These are phyloP conservation scores for Liodrosophila aerea DNA, from an alignment of 2,888 invertebrate species.

Conservation along the genomic window DNA sequence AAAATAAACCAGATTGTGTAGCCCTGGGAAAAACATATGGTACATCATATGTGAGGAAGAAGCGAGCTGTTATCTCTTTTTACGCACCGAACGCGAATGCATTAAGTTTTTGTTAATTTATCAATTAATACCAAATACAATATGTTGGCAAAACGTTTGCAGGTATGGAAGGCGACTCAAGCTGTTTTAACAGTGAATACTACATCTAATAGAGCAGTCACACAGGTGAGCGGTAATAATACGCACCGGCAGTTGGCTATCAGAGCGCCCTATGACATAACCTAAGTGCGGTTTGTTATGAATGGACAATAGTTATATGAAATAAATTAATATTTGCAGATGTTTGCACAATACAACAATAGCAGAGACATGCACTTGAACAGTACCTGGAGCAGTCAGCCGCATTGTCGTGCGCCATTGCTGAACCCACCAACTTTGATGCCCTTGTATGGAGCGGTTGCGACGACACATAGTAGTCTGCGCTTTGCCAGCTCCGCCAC, in stretches of 20 bases:
- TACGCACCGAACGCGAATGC: conserved; percentile 29
- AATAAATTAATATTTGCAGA: conserved; percentile 24
- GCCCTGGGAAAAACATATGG: conserved; percentile 43
- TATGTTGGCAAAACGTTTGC: conserved; percentile 70
- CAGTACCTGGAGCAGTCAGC: conserved; percentile 31
- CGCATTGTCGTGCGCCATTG: not conserved
- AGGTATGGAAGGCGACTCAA: conserved; percentile 61
- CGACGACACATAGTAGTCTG: conserved; percentile 8
- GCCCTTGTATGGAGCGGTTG: conserved; percentile 25
- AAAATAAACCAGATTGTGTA: conserved; percentile 2
- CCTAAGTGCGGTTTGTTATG: conserved; percentile 64
- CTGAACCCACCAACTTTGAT: conserved; percentile 8
- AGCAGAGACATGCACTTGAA: conserved; percentile 67
- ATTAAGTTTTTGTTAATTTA: conserved; percentile 32
- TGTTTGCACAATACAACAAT: conserved; percentile 16
- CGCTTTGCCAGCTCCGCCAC: conserved; percentile 10
- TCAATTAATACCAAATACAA: conserved; percentile 45
- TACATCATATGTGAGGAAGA: conserved; percentile 1
- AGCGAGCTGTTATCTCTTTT: conserved; percentile 35
- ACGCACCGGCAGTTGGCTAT: conserved; percentile 16
- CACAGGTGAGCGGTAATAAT: conserved; percentile 66
- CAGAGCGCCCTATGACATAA: conserved; percentile 68
- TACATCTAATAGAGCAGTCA: conserved; percentile 31
- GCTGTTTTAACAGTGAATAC: conserved; percentile 36
- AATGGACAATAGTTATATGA: too few relatives aligned